phyloP scores from a whole-genome alignment of 1,140 invertebrate genomes.

The Teleopsis dalmanni region DNA sequence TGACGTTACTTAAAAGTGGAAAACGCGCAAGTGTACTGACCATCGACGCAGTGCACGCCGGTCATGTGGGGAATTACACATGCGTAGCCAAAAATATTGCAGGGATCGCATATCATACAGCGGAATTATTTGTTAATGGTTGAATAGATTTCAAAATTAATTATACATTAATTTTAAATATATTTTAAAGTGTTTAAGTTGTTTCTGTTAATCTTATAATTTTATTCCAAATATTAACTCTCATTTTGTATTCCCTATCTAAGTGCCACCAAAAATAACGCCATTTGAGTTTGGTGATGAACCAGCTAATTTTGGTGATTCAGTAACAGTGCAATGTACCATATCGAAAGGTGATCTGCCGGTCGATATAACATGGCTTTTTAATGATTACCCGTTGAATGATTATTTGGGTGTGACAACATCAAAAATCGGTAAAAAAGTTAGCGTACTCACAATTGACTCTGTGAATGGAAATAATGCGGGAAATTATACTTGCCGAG shows the following conservation, averaged over 20 bases:
- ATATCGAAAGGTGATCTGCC: conserved; percentile 63
- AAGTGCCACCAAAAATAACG: conserved; percentile 57
- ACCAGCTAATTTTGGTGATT: conserved; percentile 61
- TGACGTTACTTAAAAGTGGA: conserved; percentile 44
- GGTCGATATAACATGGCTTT: conserved; percentile 60
- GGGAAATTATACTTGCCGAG: conserved; percentile 71
- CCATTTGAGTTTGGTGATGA: conserved; percentile 61
- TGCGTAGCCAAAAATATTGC: conserved; percentile 56
- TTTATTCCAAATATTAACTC: not conserved
- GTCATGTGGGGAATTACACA: conserved; percentile 59
- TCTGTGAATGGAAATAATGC: conserved; percentile 62
- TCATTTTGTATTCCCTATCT: not conserved
- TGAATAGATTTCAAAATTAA: too few relatives aligned
- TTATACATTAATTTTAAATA: too few relatives aligned
- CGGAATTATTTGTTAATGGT: conserved; percentile 53
- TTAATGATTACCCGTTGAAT: conserved; percentile 56
- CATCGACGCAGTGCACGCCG: conserved; percentile 52
- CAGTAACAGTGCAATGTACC: conserved; percentile 58
- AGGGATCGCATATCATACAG: conserved; percentile 48
- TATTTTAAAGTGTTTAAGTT: too few relatives aligned
- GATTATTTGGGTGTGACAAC: conserved; percentile 60
- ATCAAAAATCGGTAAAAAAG: conserved; percentile 64
- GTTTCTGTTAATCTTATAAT: not conserved
- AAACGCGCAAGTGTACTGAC: conserved; percentile 48
- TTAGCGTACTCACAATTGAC: conserved; percentile 68